These are phyloP conservation scores for Glaucomys volans DNA, from an alignment of 2,113 vertebrate species.

Conservation along the genomic window DNA sequence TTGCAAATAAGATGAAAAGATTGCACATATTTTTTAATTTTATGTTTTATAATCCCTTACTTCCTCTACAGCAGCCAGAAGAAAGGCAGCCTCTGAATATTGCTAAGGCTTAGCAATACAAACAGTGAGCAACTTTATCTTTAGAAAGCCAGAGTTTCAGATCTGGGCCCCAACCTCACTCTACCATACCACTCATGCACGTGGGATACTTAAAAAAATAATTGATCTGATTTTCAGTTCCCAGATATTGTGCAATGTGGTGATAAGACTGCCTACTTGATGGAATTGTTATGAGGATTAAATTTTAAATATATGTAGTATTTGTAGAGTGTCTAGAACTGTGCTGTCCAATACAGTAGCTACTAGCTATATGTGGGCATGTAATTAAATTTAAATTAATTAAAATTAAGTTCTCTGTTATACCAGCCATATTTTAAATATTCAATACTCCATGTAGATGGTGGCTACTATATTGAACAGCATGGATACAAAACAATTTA, in stretches of 20 bases:
- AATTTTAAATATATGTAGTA: not conserved
- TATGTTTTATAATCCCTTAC: not conserved
- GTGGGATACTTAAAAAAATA: not conserved
- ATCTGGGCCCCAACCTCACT: not conserved
- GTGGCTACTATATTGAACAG: too few species aligned
- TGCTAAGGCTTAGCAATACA: not conserved
- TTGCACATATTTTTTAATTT: not conserved
- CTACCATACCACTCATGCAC: not conserved
- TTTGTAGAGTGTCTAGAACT: not conserved
- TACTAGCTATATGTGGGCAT: not conserved
- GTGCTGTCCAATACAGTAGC: not conserved
- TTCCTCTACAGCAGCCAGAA: not conserved
- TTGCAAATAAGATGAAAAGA: constrained; percentile 19
- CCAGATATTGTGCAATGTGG: not conserved
- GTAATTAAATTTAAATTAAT: not conserved
- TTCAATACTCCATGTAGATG: not conserved
- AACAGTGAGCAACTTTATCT: not conserved
- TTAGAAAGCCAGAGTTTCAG: not conserved
- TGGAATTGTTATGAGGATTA: not conserved
- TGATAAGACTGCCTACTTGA: not conserved
- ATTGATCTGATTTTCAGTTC: not conserved
- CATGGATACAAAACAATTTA: not conserved
- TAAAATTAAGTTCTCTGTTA: not conserved
- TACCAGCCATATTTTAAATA: not conserved
- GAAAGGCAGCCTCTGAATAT: not conserved